phyloP scores from a whole-genome alignment of 2,888 invertebrate genomes.

The Agonopterix heracliana region DNA sequence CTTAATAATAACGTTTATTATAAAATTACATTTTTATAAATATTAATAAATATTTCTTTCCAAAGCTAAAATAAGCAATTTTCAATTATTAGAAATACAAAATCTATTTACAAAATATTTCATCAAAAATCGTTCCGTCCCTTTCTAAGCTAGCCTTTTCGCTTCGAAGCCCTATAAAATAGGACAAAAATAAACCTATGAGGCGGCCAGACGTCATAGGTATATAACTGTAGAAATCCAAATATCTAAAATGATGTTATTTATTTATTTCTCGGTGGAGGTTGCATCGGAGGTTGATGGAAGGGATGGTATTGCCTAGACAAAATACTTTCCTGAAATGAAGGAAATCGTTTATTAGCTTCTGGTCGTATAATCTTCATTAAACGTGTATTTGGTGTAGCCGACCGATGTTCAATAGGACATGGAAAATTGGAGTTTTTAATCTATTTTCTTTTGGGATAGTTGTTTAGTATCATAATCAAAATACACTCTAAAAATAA shows the following conservation, averaged over 20 bases:
- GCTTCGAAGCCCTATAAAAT: slow-evolving; percentile 22
- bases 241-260: slow-evolving; percentile 19
- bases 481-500: not conserved
- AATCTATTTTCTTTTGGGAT: too few species aligned
- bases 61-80: slow-evolving; percentile 14
- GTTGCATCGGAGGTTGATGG: slow-evolving; percentile 64
- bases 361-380: too few species aligned
- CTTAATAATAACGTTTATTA: not conserved
- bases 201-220: slow-evolving; percentile 48
- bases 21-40: not conserved
- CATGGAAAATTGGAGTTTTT: too few species aligned
- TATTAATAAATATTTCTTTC: not conserved
- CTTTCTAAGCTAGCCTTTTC: not conserved
- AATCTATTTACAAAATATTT: slow-evolving; percentile 38
- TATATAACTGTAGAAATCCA: slow-evolving; percentile 34
- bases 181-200: slow-evolving; percentile 33
- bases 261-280: slow-evolving; percentile 52
- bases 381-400: too few species aligned
- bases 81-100: not conserved
- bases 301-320: slow-evolving; percentile 63
- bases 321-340: slow-evolving; percentile 52
- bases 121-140: slow-evolving; percentile 33
- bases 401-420: not conserved
- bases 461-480: too few species aligned
- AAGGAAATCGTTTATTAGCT: not conserved